Evolutionary conservation across 2,888 invertebrate genomes (phyloP), one percentile per base, ranked within the genome.

Genomic region (Unio delphinus): DNA sequence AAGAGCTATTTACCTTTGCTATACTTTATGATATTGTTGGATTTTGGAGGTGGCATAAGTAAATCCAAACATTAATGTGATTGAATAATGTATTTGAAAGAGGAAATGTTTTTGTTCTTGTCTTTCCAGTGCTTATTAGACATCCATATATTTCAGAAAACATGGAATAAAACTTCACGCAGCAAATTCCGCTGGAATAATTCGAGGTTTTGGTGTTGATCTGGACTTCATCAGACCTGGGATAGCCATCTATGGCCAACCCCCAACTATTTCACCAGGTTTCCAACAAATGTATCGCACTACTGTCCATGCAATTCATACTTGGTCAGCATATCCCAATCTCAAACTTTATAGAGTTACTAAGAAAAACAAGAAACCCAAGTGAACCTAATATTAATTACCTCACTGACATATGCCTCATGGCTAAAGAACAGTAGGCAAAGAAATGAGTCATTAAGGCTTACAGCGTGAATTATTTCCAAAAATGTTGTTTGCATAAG

Each of bases 151-250:
- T 69, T 73, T 28, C 68, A 81, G 81, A 62, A 45, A 64, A 7
- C 65, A 56, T 26, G 80, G 80, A 6, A 59, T 81, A 2, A 81
- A 83, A 59, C 26, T 83, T 4, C 84, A 84, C 60, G 79, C 79
- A 3, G 76, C 82, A 15, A 83, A 83, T 69, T 85, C 86, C 18
- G 82, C 81, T n/a, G 82, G 79, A 61, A 81, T 85, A 15, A 62
- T 81, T 26, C 74, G 73, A 30, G 80, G 80, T 4, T 63, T 81
- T 28, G 86, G 80, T 23, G 77, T 78, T n/a, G 81, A 84, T 28
- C 70, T 84, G 34, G 83, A 84, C 67, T 80, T 78, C 64, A 78
- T 86, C 18, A 68, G 86, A n/a, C 83, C 84, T 23, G 86, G 86
- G 4, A 80, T 83, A 59, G 72, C 79, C 17, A 73, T 84, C 66